These are phyloP conservation scores for Phataginus tricuspis DNA, from an alignment of 2,797 vertebrate species.

Conservation along the genomic window DNA sequence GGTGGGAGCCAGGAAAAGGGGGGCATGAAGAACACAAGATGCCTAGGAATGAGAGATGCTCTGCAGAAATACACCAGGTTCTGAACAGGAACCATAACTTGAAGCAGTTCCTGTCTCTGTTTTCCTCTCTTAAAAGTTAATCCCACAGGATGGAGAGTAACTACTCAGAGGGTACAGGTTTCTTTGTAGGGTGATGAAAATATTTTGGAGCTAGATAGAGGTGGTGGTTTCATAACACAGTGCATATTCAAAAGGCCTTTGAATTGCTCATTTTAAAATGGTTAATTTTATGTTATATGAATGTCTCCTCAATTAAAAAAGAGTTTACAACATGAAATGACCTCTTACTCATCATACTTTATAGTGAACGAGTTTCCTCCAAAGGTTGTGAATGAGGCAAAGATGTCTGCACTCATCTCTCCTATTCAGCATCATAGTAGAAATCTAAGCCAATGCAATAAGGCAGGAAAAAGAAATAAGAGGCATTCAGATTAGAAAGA, in stretches of 20 bases:
- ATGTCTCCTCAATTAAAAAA: neutral
- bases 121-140: neutral
- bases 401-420: neutral
- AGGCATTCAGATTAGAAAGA: neutral
- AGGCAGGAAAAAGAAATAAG: neutral
- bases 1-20: fast-evolving
- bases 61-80: neutral
- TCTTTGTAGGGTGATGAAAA: neutral
- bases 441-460: neutral
- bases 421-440: neutral
- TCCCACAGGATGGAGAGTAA: fast-evolving
- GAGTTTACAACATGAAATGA: neutral
- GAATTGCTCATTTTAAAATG: neutral
- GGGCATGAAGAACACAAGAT: fast-evolving
- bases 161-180: too few relatives aligned
- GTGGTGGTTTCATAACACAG: fast-evolving
- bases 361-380: neutral
- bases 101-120: fast-evolving
- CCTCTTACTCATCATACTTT: neutral
- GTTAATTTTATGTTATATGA: neutral
- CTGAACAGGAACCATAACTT: fast-evolving
- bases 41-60: fast-evolving
- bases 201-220: neutral
- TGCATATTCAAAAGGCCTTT: fast-evolving
- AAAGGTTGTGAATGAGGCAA: neutral